Percentiles rank a stretch among this genome's conserved stretches.
These are phyloP conservation scores for Tinea trinotella DNA, from an alignment of 2,888 invertebrate species.

Conservation along the genomic window DNA sequence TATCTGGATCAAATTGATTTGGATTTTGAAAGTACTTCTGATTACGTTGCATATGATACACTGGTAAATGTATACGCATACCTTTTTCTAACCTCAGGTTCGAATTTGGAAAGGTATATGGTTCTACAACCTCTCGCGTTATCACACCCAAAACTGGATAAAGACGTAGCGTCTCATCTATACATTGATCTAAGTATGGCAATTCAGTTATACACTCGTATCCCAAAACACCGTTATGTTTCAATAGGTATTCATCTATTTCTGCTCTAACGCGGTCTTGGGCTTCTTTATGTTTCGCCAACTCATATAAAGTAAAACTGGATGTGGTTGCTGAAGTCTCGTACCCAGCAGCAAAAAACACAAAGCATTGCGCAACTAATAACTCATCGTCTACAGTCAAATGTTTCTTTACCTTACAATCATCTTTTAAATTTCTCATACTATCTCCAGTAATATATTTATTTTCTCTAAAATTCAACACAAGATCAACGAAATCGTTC, in stretches of 20 bases:
- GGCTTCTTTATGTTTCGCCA: conserved; percentile 35
- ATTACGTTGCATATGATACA: conserved; percentile 40
- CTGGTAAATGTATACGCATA: conserved; percentile 43
- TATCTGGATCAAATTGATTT: conserved; percentile 39
- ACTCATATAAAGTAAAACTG: conserved; percentile 34
- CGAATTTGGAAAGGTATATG: conserved; percentile 37
- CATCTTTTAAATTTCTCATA: conserved; percentile 30
- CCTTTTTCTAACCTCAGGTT: conserved; percentile 40
- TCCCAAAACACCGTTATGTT: conserved; percentile 28
- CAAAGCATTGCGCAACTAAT: conserved; percentile 55
- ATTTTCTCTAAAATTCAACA: conserved; percentile 35
- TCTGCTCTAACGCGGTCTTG: conserved; percentile 34
- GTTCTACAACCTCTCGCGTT: conserved; percentile 41
- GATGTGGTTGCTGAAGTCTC: conserved; percentile 40
- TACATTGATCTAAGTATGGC: conserved; percentile 37
- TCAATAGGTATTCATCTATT: conserved; percentile 34
- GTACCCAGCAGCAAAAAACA: conserved; percentile 54
- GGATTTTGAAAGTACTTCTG: conserved; percentile 45
- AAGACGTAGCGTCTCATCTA: conserved; percentile 39
- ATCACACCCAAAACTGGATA: conserved; percentile 43
- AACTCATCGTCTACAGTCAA: conserved; percentile 39
- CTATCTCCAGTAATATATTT: conserved; percentile 36
- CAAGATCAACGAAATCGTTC: conserved; percentile 43
- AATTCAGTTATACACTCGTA: conserved; percentile 39
- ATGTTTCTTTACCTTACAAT: conserved; percentile 6